phyloP scores from a whole-genome alignment of 2,888 invertebrate species.

The Aspidiotus rigidus region DNA sequence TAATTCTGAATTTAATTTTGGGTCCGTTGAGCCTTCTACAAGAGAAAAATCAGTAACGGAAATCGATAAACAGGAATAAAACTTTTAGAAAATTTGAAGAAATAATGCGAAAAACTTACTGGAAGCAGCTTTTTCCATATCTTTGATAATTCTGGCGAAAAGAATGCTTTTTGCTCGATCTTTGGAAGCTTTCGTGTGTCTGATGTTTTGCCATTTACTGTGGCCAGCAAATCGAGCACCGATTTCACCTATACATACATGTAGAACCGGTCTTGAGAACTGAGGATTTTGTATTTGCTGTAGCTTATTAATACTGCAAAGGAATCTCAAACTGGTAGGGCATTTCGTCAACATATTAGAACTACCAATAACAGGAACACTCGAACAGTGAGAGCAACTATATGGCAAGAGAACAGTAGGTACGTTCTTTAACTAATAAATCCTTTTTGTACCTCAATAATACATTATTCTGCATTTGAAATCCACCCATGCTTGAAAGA shows the following conservation, averaged over 20 bases:
- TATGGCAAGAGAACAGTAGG: no score
- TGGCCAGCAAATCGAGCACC: constrained; percentile 52
- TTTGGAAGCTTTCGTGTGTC: constrained; percentile 56
- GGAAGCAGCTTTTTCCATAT: not conserved
- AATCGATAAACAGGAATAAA: no score
- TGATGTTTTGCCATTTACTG: constrained; percentile 69
- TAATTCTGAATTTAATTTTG: constrained; percentile 51
- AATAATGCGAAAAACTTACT: not conserved
- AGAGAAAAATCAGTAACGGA: not conserved
- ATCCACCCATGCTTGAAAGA: no score
- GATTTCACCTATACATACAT: not conserved
- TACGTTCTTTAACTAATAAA: no score
- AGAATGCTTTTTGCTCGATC: constrained; percentile 44
- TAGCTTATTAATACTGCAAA: no score
- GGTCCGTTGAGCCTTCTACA: constrained; percentile 45
- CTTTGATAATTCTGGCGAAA: no score
- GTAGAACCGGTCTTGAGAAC: not conserved
- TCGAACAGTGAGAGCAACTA: no score
- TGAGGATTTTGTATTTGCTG: not conserved
- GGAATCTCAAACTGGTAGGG: no score
- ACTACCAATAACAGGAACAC: no score
- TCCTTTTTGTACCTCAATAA: no score
- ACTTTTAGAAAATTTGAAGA: not conserved
- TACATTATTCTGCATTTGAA: no score
- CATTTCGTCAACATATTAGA: no score